Evolutionary conservation across 2,888 invertebrate genomes (phyloP).

Genomic region (Orthosia gothica): DNA sequence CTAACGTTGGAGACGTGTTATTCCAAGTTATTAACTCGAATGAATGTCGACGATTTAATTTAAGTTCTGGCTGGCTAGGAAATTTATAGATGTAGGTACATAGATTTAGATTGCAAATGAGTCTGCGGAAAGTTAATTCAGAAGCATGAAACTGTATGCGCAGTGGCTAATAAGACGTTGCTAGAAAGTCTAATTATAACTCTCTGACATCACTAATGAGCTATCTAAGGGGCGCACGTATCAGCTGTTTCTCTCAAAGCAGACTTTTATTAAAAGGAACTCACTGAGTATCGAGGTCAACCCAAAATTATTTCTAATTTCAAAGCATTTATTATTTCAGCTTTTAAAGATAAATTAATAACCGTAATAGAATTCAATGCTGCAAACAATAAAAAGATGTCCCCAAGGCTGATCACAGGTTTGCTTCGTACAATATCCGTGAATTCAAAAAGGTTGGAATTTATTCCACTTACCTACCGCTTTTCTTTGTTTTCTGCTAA

Average conservation of each 20-base stretch:
- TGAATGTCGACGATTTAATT: constrained; percentile 70
- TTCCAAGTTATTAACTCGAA: constrained; percentile 70
- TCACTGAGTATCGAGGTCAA: constrained; percentile 5
- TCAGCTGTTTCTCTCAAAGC: constrained; percentile 23
- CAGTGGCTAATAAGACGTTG: constrained; percentile 37
- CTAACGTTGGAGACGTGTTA: constrained; percentile 68
- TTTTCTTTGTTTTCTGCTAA: constrained; percentile 80
- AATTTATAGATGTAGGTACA: constrained; percentile 55
- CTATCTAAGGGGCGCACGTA: constrained; percentile 29
- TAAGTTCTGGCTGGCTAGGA: constrained; percentile 53
- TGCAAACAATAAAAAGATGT: constrained; percentile 47
- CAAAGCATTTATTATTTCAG: constrained; percentile 5
- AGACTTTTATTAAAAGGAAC: constrained; percentile 5
- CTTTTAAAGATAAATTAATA: constrained; percentile 26
- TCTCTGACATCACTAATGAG: constrained; percentile 49
- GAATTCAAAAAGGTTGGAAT: constrained; percentile 69
- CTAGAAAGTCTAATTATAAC: constrained; percentile 62
- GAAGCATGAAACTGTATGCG: constrained; percentile 53
- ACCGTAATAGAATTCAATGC: constrained; percentile 35
- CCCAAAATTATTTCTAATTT: constrained; percentile 17
- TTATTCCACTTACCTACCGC: constrained; percentile 72
- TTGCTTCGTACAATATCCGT: constrained; percentile 52
- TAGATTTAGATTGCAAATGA: constrained; percentile 59
- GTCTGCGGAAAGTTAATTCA: constrained; percentile 50
- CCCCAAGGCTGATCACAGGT: constrained; percentile 48